Evolutionary conservation across 2,113 vertebrate species (phyloP), one percentile per base, ranked within the genome.

Genomic region (Sturnus vulgaris): DNA sequence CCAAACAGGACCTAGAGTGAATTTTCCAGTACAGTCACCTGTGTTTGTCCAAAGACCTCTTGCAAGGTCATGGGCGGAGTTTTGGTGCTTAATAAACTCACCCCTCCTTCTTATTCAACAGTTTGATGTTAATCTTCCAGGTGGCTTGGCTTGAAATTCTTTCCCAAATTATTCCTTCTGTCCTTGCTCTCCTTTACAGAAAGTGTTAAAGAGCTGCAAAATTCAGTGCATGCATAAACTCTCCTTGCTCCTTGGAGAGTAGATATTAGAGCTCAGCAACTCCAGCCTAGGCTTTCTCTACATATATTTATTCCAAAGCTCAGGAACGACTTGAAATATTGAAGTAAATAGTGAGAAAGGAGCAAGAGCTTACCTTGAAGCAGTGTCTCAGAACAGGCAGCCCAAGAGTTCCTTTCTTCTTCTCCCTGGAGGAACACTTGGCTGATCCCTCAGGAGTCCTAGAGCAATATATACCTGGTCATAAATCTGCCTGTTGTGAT

Each of bases 71-170:
- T 7, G 20, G 23, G 33, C 31, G 39, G 65, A 73, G 18, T n/a
- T 86, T 59, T 5, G 12, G 25, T 37, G 6, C 53, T 68, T 21
- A 52, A 33, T 46, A 60, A 89, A 82, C 39, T 52, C 33, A 22
- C 37, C 25, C 7, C 6, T 7, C 17, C 22, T 49, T 31, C 20
- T 78, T 37, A 46, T 65, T 86, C 31, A 60, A 47, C 25, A 63
- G 27, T 39, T 90, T 24, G 27, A 5, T 92, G 81, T 88, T 79
- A 93, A 86, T 82, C 79, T 82, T 91, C 40, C 86, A 85, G 72
- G 71, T 92, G 87, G 77, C 4, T 73, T 85, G 73, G 46, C 33
- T 24, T 42, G 39, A 55, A 4, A 15, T 84, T 59, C 42, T 59
- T 86, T 72, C 50, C 30, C 49, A 71, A 60, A 44, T n/a, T 5